These are phyloP conservation scores for Eupsittula cactorum DNA, from an alignment of 2,113 vertebrate genomes.

Conservation along the genomic window DNA sequence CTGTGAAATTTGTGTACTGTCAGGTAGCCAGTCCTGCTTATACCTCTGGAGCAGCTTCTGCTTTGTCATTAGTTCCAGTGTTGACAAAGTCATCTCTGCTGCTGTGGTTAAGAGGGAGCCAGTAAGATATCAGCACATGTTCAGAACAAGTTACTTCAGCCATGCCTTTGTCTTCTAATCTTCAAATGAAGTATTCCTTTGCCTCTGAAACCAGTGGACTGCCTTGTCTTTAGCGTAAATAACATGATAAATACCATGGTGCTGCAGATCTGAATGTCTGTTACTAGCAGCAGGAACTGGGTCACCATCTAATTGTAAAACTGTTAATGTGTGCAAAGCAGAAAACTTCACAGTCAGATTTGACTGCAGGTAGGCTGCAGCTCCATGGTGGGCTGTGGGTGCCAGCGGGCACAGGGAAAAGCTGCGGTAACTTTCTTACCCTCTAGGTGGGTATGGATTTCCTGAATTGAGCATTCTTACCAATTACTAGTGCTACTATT, in stretches of 20 bases:
- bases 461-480: background rate
- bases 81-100: background rate
- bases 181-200: background rate
- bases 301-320: background rate
- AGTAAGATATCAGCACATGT: rapidly evolving
- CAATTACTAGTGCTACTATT: background rate
- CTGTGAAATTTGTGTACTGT: background rate
- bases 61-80: background rate
- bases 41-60: background rate
- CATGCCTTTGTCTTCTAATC: background rate
- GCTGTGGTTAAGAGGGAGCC: rapidly evolving
- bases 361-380: background rate
- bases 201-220: background rate
- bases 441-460: background rate
- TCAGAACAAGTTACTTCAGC: background rate
- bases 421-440: background rate
- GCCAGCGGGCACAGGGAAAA: background rate
- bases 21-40: background rate
- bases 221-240: background rate
- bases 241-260: rapidly evolving
- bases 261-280: rapidly evolving
- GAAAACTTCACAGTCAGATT: background rate
- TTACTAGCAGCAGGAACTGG: background rate
- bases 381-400: background rate
- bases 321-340: rapidly evolving